A percentile compares a stretch with the other conserved stretches of the same genome.
These are phyloP conservation scores for Mustela lutreola DNA, from an alignment of 2,113 vertebrate species.

Conservation along the genomic window DNA sequence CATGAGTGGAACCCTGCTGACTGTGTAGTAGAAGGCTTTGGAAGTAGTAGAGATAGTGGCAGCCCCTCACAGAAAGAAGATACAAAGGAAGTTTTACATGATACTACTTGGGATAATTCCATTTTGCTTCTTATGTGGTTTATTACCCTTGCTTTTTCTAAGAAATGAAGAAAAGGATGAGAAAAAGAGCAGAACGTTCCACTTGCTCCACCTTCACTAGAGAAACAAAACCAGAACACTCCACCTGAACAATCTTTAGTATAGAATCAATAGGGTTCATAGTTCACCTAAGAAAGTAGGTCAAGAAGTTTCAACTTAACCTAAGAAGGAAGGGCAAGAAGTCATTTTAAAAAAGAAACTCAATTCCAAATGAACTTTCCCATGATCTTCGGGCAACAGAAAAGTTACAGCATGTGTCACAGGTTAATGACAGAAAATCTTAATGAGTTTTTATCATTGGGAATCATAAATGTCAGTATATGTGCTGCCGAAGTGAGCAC, in stretches of 20 bases:
- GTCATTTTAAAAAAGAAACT: neutral
- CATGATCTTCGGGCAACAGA: neutral
- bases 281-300: neutral
- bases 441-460: neutral
- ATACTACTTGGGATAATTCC: neutral
- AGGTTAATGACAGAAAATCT: neutral
- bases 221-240: neutral
- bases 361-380: neutral
- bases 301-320: neutral
- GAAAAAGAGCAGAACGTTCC: neutral
- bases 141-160: neutral
- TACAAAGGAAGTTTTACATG: neutral
- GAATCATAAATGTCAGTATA: neutral
- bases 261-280: neutral
- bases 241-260: neutral
- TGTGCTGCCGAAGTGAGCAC: too few species aligned
- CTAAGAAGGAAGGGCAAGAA: neutral
- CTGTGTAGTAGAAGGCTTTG: constrained; percentile 54
- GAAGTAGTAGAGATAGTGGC: constrained; percentile 83
- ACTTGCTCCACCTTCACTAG: too few species aligned
- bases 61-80: neutral
- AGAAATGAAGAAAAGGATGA: neutral
- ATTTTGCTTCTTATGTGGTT: neutral
- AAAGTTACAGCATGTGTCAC: neutral
- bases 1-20: constrained; percentile 62